Base-by-base conservation (phyloP, 2,888 invertebrate genomes). In the Orthosia gracilis region DNA sequence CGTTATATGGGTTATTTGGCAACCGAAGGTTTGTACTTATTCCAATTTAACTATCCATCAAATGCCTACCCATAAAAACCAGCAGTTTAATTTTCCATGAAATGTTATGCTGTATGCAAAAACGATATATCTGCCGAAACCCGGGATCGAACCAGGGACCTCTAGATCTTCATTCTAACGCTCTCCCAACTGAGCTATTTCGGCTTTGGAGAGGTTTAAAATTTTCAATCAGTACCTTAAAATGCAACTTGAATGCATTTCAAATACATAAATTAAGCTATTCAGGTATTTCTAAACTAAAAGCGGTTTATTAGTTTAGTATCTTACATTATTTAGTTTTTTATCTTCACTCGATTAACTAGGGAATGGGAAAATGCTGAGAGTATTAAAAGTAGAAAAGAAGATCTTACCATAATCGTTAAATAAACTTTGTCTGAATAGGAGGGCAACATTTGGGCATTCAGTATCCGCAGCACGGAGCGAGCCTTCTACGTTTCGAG, bases 1-100 rank as follows among this genome's bases (percentile, higher is more conserved):
- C 0, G 89, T 95, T 0, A 92, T 94, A 69, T 95, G 95, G 95
- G 82, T 95, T 21, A 86, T 95, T 40, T 95, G 94, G 92, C 86
- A 90, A 52, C 84, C 89, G 12, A 86, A 79, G 87, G 95, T 94
- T 58, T 63, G 82, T 59, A 31, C 31, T n/a, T 40, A 23, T 57
- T 23, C 9, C 15, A 23, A 66, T 54, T n/a, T 45, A 50, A 58
- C 23, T 15, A 45, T 52, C 7, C 11, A 3, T 50, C 18, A 26
- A 45, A 5, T 21, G 26, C 21, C 18, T 21, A 45, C 3, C 3
- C n/a, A 13, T 40, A 40, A 2, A 50, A 9, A 11, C n/a, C 21
- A 17, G 18, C 15, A 23, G 40, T 57, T 47, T 31, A 52, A 4
- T 26, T 69, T 0, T 15, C 23, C 4, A 40, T 50, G 5, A 52